Conservation (phyloP, 2,888 invertebrate species). For the Penaeus monodon region DNA sequence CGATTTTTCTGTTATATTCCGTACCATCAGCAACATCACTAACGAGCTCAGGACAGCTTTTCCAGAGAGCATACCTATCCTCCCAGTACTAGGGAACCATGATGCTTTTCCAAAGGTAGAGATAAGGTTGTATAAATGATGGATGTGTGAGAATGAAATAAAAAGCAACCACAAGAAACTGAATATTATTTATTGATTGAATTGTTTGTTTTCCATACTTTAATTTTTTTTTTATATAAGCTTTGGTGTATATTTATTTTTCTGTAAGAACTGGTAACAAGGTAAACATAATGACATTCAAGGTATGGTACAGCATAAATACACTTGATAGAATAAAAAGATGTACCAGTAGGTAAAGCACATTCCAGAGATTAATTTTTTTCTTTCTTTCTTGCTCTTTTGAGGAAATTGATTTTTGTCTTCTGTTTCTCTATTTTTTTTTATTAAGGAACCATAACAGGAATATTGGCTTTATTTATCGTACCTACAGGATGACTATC, state of each 20-base stretch:
- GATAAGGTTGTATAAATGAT: background rate
- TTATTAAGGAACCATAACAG: background rate
- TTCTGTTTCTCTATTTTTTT: no score
- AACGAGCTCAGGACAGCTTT: constrained; percentile 55
- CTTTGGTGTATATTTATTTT: no score
- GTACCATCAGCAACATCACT: constrained; percentile 63
- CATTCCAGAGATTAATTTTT: no score
- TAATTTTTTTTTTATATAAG: no score
- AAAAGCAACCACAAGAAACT: background rate
- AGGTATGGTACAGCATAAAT: no score
- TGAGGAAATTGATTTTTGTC: no score
- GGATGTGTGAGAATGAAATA: background rate
- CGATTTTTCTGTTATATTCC: constrained; percentile 63
- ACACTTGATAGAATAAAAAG: no score
- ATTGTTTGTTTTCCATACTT: background rate
- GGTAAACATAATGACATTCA: no score
- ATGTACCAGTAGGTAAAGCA: no score
- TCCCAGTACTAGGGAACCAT: constrained; percentile 66
- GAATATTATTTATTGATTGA: background rate
- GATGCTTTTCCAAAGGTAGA: constrained; percentile 65
- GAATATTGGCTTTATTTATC: background rate
- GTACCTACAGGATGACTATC: constrained; percentile 52
- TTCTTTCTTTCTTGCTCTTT: no score
- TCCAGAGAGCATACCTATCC: constrained; percentile 55
- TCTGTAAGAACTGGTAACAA: no score